Evolutionary conservation across 2,888 invertebrate species (phyloP), one percentile per base, ranked within the genome.

Genomic region (Epirrita christyi): DNA sequence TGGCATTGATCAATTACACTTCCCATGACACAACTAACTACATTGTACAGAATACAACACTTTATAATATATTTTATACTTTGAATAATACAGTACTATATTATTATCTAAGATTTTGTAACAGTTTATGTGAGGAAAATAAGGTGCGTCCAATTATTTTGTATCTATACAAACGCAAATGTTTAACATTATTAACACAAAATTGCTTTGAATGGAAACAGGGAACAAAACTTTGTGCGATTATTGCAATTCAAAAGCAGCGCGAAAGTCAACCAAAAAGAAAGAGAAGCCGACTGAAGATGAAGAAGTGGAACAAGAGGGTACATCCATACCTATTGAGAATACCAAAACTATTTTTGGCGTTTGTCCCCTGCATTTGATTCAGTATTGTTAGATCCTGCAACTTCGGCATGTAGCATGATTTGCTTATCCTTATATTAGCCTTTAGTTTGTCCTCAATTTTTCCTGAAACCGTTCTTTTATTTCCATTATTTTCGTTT

Each of bases 161-260:
- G 11, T 6, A 10, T 61, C 50, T 61, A 43, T 40, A 21, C 29
- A 15, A 49, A 53, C 11, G 53, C 58, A 41, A 40, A 50, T 42
- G 11, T 60, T 52, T 68, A 59, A 70, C 71, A 70, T 63, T 65
- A 76, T 72, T 81, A 80, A 83, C 73, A 32, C 36, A 75, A 40
- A n/a, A 54, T 78, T 82, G 78, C 79, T 86, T 88, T 83, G 86
- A 48, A 59, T 48, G 34, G 74, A 59, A 87, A 73, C 95, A 97
- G 97, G 97, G 97, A 97, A 97, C 95, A 96, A 96, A 95, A 97
- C 96, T 78, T 94, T 96, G 86, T 97, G 97, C 92, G 96, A 97
- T 90, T 93, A 95, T 86, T 97, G 97, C 94, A 95, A 93, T 93
- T 93, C 95, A 72, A 96, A 95, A 92, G 93, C 94, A 75, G 92